Base-by-base conservation (phyloP, 37 sponge, comb jelly and placozoan species). In the Aplysina aerophoba region DNA sequence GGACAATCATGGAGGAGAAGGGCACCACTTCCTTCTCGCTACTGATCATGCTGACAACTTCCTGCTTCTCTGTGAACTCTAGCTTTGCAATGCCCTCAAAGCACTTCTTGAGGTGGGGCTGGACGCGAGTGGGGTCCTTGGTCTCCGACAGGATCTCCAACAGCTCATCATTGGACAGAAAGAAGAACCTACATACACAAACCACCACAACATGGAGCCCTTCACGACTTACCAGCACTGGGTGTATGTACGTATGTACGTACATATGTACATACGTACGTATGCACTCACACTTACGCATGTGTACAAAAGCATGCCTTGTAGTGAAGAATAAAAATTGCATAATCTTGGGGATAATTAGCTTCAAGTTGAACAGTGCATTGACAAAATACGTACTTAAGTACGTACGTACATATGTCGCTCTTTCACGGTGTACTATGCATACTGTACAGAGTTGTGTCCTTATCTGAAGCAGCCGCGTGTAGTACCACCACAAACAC, bases 91-190 rank as follows among this genome's bases (percentile, higher is more conserved):
- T 96, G 11, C 97, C 97, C 65, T 97, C 97, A 83, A 97, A 97
- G 73, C 97, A 97, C 82, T 97, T 97, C 95, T 97, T 97, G 64
- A 97, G 86, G 61, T 97, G 97, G 80, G 95, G 97, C 82, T 97
- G 97, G 17, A 97, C 97, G 58, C 97, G 57, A n/a, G 90, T 89
- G 13, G 97, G 97, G 65, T 97, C 94, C 59, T 97, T 97, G 15
- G 97, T 97, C 86, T 97, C 97, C 20, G 97, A 97, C 22, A 97
- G 81, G 61, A 97, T 97, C 88, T 97, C 97, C 75, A 97, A 84
- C 40, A 96, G 90, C 83, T 96, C 97, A 81, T 96, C 97, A 88
- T 97, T 97, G 16, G 97, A 97, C 54, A 97, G 73, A 65, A 97
- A 97, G 88, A 97, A 97, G 79, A 94, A 97, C 31, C 95, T 94